Conservation (phyloP, 1,140 invertebrate genomes). For the Drosophila subobscura region DNA sequence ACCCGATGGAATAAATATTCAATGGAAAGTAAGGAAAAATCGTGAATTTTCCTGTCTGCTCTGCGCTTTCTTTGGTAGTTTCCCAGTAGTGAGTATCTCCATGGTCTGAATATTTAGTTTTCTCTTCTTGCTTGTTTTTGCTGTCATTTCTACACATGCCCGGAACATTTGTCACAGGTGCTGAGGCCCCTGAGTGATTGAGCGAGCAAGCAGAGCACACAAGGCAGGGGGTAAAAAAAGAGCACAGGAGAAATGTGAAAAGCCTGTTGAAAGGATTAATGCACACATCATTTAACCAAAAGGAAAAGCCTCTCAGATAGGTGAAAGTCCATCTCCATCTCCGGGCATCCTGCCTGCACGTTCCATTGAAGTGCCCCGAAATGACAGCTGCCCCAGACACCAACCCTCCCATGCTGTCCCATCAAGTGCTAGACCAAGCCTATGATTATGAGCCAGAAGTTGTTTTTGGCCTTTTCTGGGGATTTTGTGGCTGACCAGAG, state of each 20-base stretch:
- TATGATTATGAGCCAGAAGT: constrained; percentile 32
- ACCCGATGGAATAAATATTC: too few species aligned
- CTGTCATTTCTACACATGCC: constrained; percentile 19
- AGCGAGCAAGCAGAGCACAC: constrained; percentile 3
- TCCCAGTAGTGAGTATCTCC: too few species aligned
- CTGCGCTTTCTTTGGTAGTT: too few species aligned
- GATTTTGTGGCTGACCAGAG: constrained; percentile 36
- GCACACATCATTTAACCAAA: constrained; percentile 77
- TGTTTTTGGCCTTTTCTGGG: constrained; percentile 6
- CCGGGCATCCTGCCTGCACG: constrained; percentile 7
- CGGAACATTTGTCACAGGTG: constrained; percentile 76
- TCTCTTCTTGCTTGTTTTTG: background rate
- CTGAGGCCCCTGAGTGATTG: constrained; percentile 54
- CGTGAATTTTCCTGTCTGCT: too few species aligned
- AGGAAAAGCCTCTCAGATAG: constrained; percentile 26
- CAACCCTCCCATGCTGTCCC: constrained; percentile 11
- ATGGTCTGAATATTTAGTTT: too few species aligned
- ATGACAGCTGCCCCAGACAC: constrained; percentile 48
- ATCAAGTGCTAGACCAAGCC: constrained; percentile 31
- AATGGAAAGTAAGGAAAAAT: too few species aligned
- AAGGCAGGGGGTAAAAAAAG: constrained; percentile 6
- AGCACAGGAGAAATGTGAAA: constrained; percentile 59
- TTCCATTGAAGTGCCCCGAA: constrained; percentile 35
- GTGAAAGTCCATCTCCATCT: constrained; percentile 42
- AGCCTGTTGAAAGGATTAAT: constrained; percentile 77